Base-by-base conservation (phyloP, 2,888 invertebrate species). In the Metellina segmentata region DNA sequence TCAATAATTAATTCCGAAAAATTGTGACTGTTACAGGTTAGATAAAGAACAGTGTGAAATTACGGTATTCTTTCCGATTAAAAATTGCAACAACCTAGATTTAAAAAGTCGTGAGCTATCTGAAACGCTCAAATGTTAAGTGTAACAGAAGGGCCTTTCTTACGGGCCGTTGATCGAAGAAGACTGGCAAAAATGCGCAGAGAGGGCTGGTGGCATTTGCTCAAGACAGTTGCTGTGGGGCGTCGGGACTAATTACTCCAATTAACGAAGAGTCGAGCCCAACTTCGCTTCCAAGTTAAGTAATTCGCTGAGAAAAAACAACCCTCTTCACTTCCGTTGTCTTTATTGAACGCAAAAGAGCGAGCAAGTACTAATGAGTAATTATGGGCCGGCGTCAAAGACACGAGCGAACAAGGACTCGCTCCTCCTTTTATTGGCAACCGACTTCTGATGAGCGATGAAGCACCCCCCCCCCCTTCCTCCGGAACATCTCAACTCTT, bases 361-460 rank as follows among this genome's bases (percentile, higher is more conserved):
- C 34, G 34, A 48, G 77, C 34, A 52, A 49, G 83, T 49, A 16
- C 83, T 83, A 83, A 83, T 83, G 83, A 83, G 83, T 83, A 83
- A 83, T 83, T 83, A 72, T 52, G 52, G 16, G 49, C n/a, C 49
- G 49, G 83, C 72, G 83, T 83, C 83, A 83, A 83, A 83, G 72
- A 72, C 83, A 83, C 34, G 34, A 34, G 34, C 34, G 34, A 34
- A 34, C 34, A 49, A 70, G n/a, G 69, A 34, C 72, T 34, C 34
- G 34, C 34, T 34, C 34, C 34, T 19, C 52, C 71, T 83, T 72
- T 70, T 83, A 83, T 83, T 83, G 83, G 83, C 83, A 83, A 51
- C 51, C 72, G 77, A 77, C 48, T 77, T 77, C 48, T 9, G 48
- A 77, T 77, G 77, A 49, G 51, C 34, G 48, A 77, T 77, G 48